Evolutionary conservation across 2,888 invertebrate genomes (phyloP), one percentile per base, ranked within the genome.

Genomic region (Pilophorus perplexus): DNA sequence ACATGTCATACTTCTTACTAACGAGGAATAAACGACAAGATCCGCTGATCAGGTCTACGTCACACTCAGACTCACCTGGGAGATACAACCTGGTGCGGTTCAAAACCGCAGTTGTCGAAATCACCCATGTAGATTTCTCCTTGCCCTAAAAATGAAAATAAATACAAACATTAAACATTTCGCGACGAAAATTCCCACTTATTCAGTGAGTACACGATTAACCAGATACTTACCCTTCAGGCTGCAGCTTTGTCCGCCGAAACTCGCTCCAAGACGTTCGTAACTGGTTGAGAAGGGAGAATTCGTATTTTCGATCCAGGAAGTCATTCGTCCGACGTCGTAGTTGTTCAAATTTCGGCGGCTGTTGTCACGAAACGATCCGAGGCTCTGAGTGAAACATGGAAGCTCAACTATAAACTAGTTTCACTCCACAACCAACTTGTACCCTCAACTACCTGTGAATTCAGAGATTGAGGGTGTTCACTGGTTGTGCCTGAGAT

Each of bases 231-330:
- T 12, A 55, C 55, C 55, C 38, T 16, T 14, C 37, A 55, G 28
- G 38, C 23, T 33, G 16, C 8, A 52, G 27, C 52, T 52, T 16
- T 18, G 22, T 18, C 14, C 55, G 2, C 55, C 55, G n/a, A 55
- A 55, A 22, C 55, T 55, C 2, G 37, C 38, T 1, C 33, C 37
- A 16, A 37, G 38, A 37, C 23, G 33, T n/a, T 55, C 55, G 12
- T 18, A 37, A 38, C 55, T 55, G 8, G 55, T 55, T 12, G 55
- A 55, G 22, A 55, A 55, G 37, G 55, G 55, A 1, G 55, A 4
- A 12, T 55, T 55, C 3, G 55, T 55, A 20, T 55, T 55, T 14
- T 55, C 55, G 3, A 55, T 55, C 55, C 55, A 55, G 10, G 55
- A 55, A 18, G 38, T 38, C 52, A 28, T 52, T 28, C 52, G 25